Evolutionary conservation across 1,140 invertebrate genomes (phyloP).

Genomic region (Zaprionus africanus): DNA sequence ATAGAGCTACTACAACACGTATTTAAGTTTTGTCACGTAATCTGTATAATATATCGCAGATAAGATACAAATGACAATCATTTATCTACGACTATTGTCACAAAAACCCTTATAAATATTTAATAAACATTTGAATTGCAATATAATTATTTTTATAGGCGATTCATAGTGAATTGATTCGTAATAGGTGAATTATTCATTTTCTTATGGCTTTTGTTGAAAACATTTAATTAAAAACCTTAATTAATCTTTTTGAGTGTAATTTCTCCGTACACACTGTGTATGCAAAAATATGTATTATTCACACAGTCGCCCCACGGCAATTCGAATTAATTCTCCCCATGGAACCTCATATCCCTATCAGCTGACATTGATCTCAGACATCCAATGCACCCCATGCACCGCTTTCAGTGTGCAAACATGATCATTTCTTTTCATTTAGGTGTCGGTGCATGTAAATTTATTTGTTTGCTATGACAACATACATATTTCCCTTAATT

Average conservation of each 20-base stretch:
- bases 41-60: not conserved
- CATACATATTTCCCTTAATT: conserved; percentile 37
- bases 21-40: not conserved
- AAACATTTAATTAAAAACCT: conserved; percentile 26
- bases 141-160: not conserved
- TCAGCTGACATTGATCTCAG: conserved; percentile 53
- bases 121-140: not conserved
- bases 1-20: not conserved
- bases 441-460: conserved; percentile 65
- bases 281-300: not conserved
- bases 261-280: not conserved
- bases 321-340: conserved; percentile 51
- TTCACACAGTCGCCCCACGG: conserved; percentile 13
- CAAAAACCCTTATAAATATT: too few relatives aligned
- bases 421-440: conserved; percentile 59
- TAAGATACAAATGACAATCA: not conserved
- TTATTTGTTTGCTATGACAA: conserved; percentile 61
- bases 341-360: conserved; percentile 36
- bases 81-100: not conserved
- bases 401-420: not conserved
- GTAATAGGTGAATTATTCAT: not conserved
- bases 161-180: not conserved
- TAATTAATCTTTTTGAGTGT: conserved; percentile 47
- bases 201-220: not conserved
- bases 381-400: not conserved